Conservation (phyloP, 2,888 invertebrate genomes). For the Cosmia trapezina region DNA sequence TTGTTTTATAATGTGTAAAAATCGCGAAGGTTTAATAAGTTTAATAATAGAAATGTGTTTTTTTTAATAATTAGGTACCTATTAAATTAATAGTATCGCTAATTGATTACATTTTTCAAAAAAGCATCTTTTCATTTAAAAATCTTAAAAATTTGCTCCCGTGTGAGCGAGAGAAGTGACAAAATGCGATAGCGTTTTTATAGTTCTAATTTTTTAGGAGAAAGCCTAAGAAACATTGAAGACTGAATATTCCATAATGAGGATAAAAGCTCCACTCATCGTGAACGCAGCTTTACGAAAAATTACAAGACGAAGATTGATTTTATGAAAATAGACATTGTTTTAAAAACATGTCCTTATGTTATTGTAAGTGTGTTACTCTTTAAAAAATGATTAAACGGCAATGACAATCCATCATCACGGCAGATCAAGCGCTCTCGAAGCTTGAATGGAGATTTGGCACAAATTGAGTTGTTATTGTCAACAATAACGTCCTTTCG, state of each 20-base stretch:
- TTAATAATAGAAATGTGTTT: too few relatives aligned
- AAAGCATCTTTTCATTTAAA: too few relatives aligned
- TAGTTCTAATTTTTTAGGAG: neutral
- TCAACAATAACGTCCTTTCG: conserved; percentile 70
- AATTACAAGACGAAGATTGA: conserved; percentile 12
- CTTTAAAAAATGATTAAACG: conserved; percentile 38
- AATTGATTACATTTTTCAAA: too few relatives aligned
- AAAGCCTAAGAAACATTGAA: neutral
- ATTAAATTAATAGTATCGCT: too few relatives aligned
- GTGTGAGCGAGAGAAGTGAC: too few relatives aligned
- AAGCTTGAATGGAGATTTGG: conserved; percentile 69
- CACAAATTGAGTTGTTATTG: conserved; percentile 59
- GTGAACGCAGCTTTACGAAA: conserved; percentile 16
- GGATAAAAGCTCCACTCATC: neutral
- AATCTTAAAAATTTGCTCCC: too few relatives aligned
- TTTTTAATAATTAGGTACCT: too few relatives aligned
- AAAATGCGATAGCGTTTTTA: neutral
- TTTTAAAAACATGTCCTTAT: conserved; percentile 53
- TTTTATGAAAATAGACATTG: conserved; percentile 36
- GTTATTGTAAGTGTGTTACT: conserved; percentile 40
- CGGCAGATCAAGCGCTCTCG: conserved; percentile 31
- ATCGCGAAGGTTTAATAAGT: too few relatives aligned
- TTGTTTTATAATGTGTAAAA: too few relatives aligned
- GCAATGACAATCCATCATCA: conserved; percentile 71
- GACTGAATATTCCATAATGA: neutral